Percentiles rank a stretch among this genome's conserved stretches.
Conservation (phyloP, 2,888 invertebrate species). For the Dermolepida albohirtum region DNA sequence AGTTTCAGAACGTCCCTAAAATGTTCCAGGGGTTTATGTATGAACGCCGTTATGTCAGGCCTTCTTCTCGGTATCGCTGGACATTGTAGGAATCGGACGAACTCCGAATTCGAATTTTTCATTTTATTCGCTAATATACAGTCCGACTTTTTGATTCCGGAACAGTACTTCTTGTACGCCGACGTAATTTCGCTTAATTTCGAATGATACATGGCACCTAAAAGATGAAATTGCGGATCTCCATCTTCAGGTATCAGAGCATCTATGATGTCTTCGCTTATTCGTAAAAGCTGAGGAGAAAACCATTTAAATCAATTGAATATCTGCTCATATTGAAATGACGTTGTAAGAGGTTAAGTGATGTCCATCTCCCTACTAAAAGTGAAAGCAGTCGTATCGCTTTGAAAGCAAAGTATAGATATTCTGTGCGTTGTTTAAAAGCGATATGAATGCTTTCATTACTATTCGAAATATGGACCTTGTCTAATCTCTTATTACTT, state of each 20-base stretch:
- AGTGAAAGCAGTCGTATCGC: no score
- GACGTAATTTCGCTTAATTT: constrained; percentile 81
- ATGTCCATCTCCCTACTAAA: no score
- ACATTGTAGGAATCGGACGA: constrained; percentile 82
- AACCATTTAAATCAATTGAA: background rate
- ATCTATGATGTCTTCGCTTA: constrained; percentile 86
- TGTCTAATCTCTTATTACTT: no score
- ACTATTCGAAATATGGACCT: no score
- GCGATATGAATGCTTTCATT: no score
- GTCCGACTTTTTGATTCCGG: constrained; percentile 86
- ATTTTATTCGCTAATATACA: constrained; percentile 84
- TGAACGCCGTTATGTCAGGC: constrained; percentile 86
- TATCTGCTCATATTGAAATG: no score
- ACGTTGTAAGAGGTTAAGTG: no score
- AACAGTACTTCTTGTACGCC: constrained; percentile 85
- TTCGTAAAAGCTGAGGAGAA: constrained; percentile 72
- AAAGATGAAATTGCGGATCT: constrained; percentile 75
- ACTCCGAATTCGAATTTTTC: constrained; percentile 80
- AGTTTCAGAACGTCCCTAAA: constrained; percentile 74
- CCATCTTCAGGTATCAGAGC: constrained; percentile 80
- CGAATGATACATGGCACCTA: constrained; percentile 78
- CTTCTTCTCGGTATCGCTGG: constrained; percentile 84
- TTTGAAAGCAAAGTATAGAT: no score
- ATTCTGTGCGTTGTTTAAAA: no score
- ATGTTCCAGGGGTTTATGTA: constrained; percentile 88